phyloP scores from a whole-genome alignment of 2,888 invertebrate species.

The Dasypogon diadema region DNA sequence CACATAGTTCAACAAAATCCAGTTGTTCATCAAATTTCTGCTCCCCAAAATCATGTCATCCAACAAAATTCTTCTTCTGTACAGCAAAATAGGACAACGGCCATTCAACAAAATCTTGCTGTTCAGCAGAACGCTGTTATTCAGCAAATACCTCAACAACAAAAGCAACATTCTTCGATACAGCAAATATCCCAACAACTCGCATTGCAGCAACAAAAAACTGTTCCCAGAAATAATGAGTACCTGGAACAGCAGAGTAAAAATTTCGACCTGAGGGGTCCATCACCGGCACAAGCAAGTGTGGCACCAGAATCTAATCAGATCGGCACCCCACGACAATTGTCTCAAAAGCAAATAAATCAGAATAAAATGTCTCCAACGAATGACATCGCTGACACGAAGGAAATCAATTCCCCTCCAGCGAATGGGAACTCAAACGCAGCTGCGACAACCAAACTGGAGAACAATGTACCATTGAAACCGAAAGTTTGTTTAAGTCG shows the following conservation, averaged over 20 bases:
- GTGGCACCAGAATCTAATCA: conserved; percentile 70
- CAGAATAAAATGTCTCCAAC: neutral
- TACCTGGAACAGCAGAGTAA: conserved; percentile 60
- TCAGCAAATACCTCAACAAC: conserved; percentile 7
- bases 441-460: conserved; percentile 58
- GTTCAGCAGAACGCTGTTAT: neutral
- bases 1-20: neutral
- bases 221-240: conserved; percentile 61
- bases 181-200: conserved; percentile 54
- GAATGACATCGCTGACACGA: neutral
- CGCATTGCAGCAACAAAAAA: conserved; percentile 59
- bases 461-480: conserved; percentile 61
- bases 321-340: conserved; percentile 46
- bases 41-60: neutral
- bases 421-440: neutral
- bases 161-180: conserved; percentile 1
- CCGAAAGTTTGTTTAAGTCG: conserved; percentile 67
- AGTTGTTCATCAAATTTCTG: neutral
- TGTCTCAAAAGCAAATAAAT: neutral
- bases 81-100: neutral
- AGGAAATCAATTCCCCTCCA: neutral
- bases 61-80: neutral
- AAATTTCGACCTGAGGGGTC: conserved; percentile 62
- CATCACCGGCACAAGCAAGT: conserved; percentile 75
- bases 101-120: neutral